phyloP scores from a whole-genome alignment of 2,797 vertebrate genomes.

The Euphonia xanthogaster region DNA sequence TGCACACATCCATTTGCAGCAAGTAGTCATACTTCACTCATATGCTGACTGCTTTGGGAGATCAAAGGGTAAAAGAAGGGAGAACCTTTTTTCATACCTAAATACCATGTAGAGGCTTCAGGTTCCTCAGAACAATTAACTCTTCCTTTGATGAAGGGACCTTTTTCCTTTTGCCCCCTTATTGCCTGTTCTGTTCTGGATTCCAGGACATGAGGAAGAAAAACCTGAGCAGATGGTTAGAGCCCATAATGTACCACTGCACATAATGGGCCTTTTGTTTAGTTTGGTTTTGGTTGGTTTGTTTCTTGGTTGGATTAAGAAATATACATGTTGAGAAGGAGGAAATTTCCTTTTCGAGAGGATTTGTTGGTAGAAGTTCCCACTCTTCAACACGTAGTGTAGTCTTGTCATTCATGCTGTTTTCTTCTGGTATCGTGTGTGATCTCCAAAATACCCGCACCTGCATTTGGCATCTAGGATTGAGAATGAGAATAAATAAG shows the following conservation, averaged over 20 bases:
- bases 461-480: background rate
- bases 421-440: background rate
- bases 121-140: background rate
- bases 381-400: rapidly evolving
- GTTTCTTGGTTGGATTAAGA: background rate
- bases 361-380: background rate
- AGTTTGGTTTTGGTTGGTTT: background rate
- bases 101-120: background rate
- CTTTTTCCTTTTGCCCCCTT: background rate
- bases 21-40: background rate
- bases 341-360: background rate
- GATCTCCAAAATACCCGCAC: background rate
- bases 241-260: background rate
- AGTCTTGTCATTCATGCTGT: background rate
- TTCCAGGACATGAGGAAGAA: background rate
- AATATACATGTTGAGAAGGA: background rate
- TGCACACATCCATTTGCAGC: background rate
- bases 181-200: background rate
- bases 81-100: background rate
- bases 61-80: background rate
- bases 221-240: background rate
- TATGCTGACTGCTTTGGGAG: background rate
- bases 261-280: background rate
- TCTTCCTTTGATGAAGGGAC: background rate
- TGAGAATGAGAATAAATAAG: background rate